Evolutionary conservation across 2,888 invertebrate species (phyloP).

Genomic region (Argyra leucocephala): DNA sequence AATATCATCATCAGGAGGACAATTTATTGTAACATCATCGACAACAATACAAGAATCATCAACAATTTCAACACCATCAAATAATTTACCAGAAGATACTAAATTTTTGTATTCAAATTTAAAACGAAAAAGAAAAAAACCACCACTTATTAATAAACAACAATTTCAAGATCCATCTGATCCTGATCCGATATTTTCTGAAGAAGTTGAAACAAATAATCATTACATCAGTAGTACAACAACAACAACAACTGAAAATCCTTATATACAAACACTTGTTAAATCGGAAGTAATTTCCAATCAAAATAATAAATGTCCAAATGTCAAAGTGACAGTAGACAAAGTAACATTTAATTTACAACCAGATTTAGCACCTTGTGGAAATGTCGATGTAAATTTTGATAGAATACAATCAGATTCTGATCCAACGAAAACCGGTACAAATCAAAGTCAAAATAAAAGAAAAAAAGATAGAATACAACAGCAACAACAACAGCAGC

Average conservation of each 20-base stretch:
- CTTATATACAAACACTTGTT: neutral
- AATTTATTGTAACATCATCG: neutral
- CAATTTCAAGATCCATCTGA: slow-evolving; percentile 20
- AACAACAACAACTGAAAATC: slow-evolving; percentile 7
- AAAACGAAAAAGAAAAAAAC: slow-evolving; percentile 14
- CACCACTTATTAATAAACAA: neutral
- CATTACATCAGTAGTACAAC: neutral
- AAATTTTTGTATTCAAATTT: slow-evolving; percentile 3
- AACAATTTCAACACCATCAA: neutral
- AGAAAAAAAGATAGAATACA: neutral
- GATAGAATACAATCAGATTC: neutral
- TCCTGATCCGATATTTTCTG: slow-evolving; percentile 22
- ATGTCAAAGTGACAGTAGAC: slow-evolving; percentile 19
- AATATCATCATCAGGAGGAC: neutral
- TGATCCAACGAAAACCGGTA: neutral
- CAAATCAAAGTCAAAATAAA: neutral
- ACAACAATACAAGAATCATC: neutral
- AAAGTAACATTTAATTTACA: slow-evolving; percentile 20
- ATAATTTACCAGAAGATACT: neutral
- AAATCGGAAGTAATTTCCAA: neutral
- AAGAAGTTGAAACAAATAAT: neutral
- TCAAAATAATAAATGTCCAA: slow-evolving; percentile 15
- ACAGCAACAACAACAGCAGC: neutral
- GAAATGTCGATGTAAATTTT: slow-evolving; percentile 17
- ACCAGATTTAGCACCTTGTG: slow-evolving; percentile 17